Conservation (phyloP, 2,797 vertebrate genomes). For the Bucorvus abyssinicus region DNA sequence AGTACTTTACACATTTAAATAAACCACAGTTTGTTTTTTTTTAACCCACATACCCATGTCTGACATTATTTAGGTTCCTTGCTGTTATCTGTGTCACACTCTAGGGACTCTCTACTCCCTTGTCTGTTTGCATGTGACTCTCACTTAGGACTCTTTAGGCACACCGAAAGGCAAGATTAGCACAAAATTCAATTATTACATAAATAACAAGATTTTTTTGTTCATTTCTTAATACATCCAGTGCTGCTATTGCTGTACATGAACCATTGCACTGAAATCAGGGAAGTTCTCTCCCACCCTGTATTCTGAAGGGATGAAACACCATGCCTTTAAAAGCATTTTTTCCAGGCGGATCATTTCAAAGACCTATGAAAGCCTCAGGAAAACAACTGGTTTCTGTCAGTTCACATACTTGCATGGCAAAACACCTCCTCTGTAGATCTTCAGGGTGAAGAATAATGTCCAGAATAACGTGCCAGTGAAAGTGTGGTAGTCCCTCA, state of each 20-base stretch:
- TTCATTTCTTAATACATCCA: not conserved
- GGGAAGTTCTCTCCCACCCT: not conserved
- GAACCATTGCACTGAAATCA: not conserved
- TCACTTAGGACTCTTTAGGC: not conserved
- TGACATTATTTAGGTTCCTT: not conserved
- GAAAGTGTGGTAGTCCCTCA: not conserved
- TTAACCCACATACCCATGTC: conserved; percentile 28
- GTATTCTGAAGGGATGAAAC: not conserved
- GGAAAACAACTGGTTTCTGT: not conserved
- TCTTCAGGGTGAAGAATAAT: not conserved
- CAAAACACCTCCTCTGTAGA: not conserved
- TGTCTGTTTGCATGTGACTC: not conserved
- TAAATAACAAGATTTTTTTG: not conserved
- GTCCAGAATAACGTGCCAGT: not conserved
- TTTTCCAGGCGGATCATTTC: not conserved
- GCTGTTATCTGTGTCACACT: not conserved
- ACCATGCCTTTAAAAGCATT: not conserved
- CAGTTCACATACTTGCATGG: not conserved
- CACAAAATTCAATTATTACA: not conserved
- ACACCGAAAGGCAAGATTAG: not conserved
- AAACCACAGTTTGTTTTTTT: conserved; percentile 70
- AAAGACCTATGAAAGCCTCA: not conserved
- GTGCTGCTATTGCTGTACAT: not conserved
- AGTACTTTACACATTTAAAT: conserved; percentile 71
- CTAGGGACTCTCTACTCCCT: not conserved